These are phyloP conservation scores for Coenobita brevimanus DNA, from an alignment of 1,140 invertebrate genomes.

Conservation along the genomic window DNA sequence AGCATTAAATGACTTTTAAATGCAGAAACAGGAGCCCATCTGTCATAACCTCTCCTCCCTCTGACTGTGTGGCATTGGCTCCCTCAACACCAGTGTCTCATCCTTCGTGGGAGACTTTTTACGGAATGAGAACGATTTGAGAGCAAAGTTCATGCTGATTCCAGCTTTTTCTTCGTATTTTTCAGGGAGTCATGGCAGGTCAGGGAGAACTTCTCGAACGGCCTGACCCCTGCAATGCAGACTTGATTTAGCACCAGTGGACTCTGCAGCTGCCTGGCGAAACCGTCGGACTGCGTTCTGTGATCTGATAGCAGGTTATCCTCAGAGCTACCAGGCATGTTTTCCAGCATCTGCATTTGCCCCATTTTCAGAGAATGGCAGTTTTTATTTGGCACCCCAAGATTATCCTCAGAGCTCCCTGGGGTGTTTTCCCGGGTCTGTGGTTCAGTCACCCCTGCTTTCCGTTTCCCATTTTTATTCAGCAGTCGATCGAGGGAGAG, in stretches of 20 bases:
- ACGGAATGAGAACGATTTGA: conserved; percentile 60
- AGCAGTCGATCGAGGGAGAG: conserved; percentile 54
- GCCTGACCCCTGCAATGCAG: conserved; percentile 14
- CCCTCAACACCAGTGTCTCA: conserved; percentile 35
- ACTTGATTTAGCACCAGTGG: conserved; percentile 40
- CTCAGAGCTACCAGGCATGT: conserved; percentile 48
- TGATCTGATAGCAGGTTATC: conserved; percentile 50
- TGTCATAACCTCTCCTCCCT: conserved; percentile 52
- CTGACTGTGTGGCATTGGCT: conserved; percentile 23
- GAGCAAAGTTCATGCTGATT: conserved; percentile 42
- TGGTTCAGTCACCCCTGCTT: too few species aligned
- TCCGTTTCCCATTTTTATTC: too few species aligned
- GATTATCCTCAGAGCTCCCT: too few species aligned
- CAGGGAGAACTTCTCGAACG: conserved; percentile 24
- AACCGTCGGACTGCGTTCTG: conserved; percentile 28
- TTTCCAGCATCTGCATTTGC: conserved; percentile 25
- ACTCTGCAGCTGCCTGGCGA: conserved; percentile 6
- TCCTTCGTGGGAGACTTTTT: conserved; percentile 51
- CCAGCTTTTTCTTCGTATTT: conserved; percentile 40
- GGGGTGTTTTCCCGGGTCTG: too few species aligned
- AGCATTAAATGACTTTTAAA: conserved; percentile 18
- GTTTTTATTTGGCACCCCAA: conserved; percentile 60
- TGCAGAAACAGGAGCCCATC: conserved; percentile 41
- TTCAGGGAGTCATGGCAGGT: conserved; percentile 34
- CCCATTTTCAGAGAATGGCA: conserved; percentile 3